Base-by-base conservation (phyloP, 2,113 vertebrate genomes). In the Rafetus swinhoei region DNA sequence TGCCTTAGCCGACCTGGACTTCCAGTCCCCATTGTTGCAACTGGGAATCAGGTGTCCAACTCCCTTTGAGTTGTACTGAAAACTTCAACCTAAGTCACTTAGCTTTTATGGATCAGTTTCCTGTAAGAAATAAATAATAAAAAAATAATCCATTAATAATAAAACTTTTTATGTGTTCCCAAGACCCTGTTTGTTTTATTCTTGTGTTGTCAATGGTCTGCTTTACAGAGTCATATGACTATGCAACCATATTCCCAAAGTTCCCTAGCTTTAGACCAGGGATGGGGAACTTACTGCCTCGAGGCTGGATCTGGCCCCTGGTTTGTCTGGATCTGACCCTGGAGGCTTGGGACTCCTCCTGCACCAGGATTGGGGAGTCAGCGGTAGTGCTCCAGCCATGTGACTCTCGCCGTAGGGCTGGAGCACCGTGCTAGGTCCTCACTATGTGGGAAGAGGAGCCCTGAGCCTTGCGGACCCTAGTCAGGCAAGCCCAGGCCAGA, bases 31-130 rank as follows among this genome's bases (percentile, higher is more conserved):
- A 22, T 16, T 59, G 6, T 4, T 53, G 29, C 77, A 21, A 2
- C 14, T 25, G 13, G n/a, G 9, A 1, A 4, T 6, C 69, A 7
- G 14, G 29, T 52, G 16, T n/a, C 53, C 60, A 4, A 2, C 7
- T 16, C 21, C 15, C n/a, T 18, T 22, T 52, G 29, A 18, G 32
- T 65, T 19, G 12, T 24, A 32, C 4, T 84, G 32, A 45, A 24
- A 45, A 45, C 12, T 21, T 84, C 18, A 6, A 27, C 18, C 90
- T 83, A n/a, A 81, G 74, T 29, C 92, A 88, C 77, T 72, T n/a
- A 85, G 94, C 62, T 84, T 95, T 88, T 74, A 82, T 82, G 32
- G 32, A 85, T 59, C 57, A 79, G 81, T 87, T 91, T 93, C 72
- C 29, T 50, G 57, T 69, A 69, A 45, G 45, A 45, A 45, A 69